These are phyloP conservation scores for Rachycentron canadum DNA, from an alignment of 2,797 vertebrate genomes.

Conservation along the genomic window DNA sequence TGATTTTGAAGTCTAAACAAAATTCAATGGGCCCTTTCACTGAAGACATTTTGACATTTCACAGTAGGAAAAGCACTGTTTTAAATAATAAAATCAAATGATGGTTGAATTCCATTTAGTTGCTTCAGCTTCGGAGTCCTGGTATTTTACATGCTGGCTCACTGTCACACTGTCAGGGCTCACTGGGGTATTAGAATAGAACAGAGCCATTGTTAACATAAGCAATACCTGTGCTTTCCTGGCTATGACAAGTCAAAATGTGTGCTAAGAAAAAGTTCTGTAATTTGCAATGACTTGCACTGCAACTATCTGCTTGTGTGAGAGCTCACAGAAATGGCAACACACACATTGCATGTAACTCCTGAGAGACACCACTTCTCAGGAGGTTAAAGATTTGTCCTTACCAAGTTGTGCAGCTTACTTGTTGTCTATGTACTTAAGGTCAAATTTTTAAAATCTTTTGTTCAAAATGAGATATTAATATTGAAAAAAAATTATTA, in stretches of 20 bases:
- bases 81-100: background rate
- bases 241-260: slow-evolving; percentile 12
- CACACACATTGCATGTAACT: background rate
- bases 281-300: background rate
- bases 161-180: background rate
- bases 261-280: slow-evolving; percentile 9
- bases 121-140: background rate
- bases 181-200: background rate
- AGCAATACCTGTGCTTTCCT: background rate
- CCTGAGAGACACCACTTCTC: background rate
- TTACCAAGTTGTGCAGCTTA: background rate
- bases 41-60: too few relatives aligned
- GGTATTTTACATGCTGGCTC: background rate
- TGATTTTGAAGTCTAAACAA: background rate
- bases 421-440: background rate
- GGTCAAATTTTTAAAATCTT: too few relatives aligned
- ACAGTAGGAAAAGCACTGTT: background rate
- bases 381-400: background rate
- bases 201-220: background rate
- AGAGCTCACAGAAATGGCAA: background rate
- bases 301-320: background rate
- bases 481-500: too few relatives aligned
- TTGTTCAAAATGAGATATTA: too few relatives aligned
- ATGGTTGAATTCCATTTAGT: too few relatives aligned
- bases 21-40: background rate